These are phyloP conservation scores for Hassar affinis DNA, from an alignment of 2,113 vertebrate genomes.

Conservation along the genomic window DNA sequence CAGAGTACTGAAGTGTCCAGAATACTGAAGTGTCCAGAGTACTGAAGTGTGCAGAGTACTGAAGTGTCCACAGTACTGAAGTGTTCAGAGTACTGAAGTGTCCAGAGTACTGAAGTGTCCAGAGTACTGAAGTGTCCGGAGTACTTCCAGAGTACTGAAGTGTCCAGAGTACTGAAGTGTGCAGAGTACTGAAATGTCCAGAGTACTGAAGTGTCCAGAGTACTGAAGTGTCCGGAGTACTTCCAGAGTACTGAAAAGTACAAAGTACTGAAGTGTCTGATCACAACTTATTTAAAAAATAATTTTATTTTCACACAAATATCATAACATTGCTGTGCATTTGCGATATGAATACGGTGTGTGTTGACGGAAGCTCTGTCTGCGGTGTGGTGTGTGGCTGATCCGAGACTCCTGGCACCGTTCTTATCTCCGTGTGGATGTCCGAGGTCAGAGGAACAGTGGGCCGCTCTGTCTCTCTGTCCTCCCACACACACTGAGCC, in stretches of 20 bases:
- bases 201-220: background rate
- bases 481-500: slow-evolving; percentile 41
- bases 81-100: background rate
- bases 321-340: background rate
- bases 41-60: background rate
- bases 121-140: background rate
- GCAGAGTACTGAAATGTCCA: background rate
- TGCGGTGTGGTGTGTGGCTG: slow-evolving; percentile 17
- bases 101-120: background rate
- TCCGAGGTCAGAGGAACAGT: slow-evolving; percentile 53
- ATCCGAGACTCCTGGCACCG: slow-evolving; percentile 34
- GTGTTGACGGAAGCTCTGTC: background rate
- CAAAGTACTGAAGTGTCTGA: background rate
- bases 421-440: slow-evolving; percentile 38
- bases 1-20: background rate
- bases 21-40: background rate
- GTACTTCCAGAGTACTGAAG: background rate
- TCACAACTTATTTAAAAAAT: background rate
- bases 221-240: background rate
- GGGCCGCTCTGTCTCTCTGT: slow-evolving; percentile 45
- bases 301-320: background rate
- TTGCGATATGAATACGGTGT: background rate
- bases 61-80: background rate
- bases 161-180: background rate
- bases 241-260: background rate